These are phyloP conservation scores for Herminia tarsipennalis DNA, from an alignment of 2,888 invertebrate species.

Conservation along the genomic window DNA sequence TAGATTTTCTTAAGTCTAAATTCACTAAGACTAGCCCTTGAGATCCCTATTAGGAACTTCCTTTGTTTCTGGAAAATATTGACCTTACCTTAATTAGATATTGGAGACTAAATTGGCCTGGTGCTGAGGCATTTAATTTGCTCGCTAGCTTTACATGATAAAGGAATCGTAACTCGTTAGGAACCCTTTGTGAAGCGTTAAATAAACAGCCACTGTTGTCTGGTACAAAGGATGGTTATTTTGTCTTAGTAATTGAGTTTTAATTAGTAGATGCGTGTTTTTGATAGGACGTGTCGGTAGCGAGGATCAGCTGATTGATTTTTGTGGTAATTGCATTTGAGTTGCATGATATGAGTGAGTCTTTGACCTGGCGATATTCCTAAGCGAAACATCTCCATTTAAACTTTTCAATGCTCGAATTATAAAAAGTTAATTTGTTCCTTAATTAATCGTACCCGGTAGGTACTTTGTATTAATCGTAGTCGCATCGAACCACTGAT, in stretches of 20 bases:
- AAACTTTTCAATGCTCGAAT: too few relatives aligned
- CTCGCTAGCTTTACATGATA: conserved; percentile 41
- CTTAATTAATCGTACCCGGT: too few relatives aligned
- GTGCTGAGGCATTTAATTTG: conserved; percentile 31
- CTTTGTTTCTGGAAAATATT: conserved; percentile 14
- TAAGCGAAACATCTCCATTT: too few relatives aligned
- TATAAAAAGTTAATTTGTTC: too few relatives aligned
- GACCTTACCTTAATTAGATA: conserved; percentile 28
- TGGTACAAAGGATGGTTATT: conserved; percentile 32
- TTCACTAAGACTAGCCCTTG: not conserved
- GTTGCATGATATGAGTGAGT: too few relatives aligned
- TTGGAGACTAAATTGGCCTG: conserved; percentile 28
- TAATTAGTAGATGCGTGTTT: conserved; percentile 32
- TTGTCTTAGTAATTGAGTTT: conserved; percentile 35
- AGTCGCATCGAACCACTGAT: too few relatives aligned
- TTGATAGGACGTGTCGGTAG: conserved; percentile 12
- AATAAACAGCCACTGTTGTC: conserved; percentile 26
- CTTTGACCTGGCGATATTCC: too few relatives aligned
- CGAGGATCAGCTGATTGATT: conserved; percentile 1
- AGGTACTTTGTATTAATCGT: too few relatives aligned
- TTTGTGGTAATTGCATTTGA: too few relatives aligned
- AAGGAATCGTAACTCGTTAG: conserved; percentile 21
- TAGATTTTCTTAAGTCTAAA: not conserved
- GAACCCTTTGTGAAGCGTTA: conserved; percentile 29
- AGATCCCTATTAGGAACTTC: conserved; percentile 5